These are phyloP conservation scores for Pangasius larnaudii DNA, from an alignment of 2,797 vertebrate species.

Conservation along the genomic window DNA sequence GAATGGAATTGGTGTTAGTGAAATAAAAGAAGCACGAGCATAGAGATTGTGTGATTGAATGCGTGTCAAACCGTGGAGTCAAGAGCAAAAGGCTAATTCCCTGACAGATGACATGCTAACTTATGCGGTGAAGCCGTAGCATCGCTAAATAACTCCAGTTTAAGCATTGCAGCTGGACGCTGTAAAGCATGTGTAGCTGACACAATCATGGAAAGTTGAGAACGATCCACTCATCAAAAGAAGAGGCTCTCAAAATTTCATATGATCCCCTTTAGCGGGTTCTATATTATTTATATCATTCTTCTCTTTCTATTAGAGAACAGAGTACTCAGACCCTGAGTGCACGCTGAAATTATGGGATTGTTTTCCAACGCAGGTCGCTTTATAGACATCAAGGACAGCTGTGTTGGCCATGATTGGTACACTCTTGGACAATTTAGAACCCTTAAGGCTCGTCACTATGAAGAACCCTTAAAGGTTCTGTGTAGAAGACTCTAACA, in stretches of 20 bases:
- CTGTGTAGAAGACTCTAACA: too few species aligned
- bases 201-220: conserved; percentile 69
- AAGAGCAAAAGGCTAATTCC: too few species aligned
- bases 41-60: too few species aligned
- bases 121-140: background rate
- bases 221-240: conserved; percentile 74
- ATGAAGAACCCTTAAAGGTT: background rate
- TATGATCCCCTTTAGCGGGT: conserved; percentile 27
- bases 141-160: background rate
- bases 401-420: conserved; percentile 64
- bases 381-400: conserved; percentile 66
- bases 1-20: background rate
- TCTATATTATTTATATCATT: conserved; percentile 40
- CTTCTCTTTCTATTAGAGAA: conserved; percentile 39
- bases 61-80: background rate
- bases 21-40: background rate
- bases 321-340: background rate
- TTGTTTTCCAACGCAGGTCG: conserved; percentile 62
- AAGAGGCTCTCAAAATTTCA: conserved; percentile 51
- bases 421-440: background rate
- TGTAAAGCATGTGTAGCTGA: conserved; percentile 64
- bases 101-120: background rate
- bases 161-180: background rate
- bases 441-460: background rate
- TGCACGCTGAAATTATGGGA: conserved; percentile 51